Conservation (phyloP, 1,140 invertebrate species). For the Zaprionus taronus region DNA sequence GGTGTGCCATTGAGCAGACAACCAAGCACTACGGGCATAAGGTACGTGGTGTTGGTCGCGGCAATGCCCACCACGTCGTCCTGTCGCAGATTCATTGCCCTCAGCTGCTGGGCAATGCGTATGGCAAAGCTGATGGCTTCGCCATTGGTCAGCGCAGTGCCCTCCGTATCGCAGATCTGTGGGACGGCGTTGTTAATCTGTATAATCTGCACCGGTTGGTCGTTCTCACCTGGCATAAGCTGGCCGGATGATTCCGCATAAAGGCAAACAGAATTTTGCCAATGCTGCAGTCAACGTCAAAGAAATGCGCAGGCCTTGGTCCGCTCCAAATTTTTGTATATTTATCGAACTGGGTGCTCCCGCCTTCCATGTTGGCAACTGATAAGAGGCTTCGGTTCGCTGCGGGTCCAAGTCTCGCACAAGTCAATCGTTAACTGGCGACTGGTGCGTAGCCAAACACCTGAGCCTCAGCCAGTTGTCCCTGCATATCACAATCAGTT, state of each 20-base stretch:
- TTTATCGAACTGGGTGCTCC: constrained; percentile 77
- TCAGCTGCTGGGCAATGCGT: constrained; percentile 76
- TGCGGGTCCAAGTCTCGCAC: constrained; percentile 45
- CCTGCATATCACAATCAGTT: constrained; percentile 63
- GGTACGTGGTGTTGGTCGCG: constrained; percentile 72
- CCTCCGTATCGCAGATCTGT: constrained; percentile 78
- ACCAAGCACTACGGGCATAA: constrained; percentile 76
- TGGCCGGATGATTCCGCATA: constrained; percentile 77
- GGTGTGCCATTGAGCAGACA: constrained; percentile 79
- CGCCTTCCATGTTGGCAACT: constrained; percentile 70
- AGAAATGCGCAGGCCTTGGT: constrained; percentile 75
- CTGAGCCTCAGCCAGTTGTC: constrained; percentile 15
- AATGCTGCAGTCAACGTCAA: constrained; percentile 78
- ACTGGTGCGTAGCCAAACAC: constrained; percentile 33
- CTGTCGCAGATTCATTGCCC: constrained; percentile 64
- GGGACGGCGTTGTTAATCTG: background rate
- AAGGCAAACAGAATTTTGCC: constrained; percentile 81
- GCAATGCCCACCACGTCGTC: constrained; percentile 79
- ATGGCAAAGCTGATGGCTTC: constrained; percentile 79
- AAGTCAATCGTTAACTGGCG: constrained; percentile 58
- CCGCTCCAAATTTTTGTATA: constrained; percentile 83
- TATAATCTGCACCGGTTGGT: background rate
- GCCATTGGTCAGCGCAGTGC: constrained; percentile 76
- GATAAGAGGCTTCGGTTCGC: constrained; percentile 52
- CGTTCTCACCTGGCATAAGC: constrained; percentile 66